phyloP scores from a whole-genome alignment of 2,888 invertebrate genomes.

The Formica aserva region DNA sequence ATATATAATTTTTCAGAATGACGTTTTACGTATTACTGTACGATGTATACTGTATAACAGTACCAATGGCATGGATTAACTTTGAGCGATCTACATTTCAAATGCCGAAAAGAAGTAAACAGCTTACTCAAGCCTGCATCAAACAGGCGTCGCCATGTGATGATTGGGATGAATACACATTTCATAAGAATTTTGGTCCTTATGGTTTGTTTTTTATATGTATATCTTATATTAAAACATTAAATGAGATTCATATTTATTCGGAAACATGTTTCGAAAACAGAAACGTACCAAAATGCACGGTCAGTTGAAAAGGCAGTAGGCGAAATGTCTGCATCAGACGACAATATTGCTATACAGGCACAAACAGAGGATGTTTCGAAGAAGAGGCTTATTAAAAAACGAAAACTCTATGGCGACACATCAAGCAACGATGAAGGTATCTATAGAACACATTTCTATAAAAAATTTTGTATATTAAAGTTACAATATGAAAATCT shows the following conservation, averaged over 20 bases:
- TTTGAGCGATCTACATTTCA: neutral
- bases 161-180: neutral
- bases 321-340: neutral
- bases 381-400: neutral
- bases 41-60: slow-evolving; percentile 1
- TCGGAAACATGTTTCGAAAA: neutral
- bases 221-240: neutral
- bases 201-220: slow-evolving; percentile 4
- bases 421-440: neutral
- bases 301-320: neutral
- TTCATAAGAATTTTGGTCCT: neutral
- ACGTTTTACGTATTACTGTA: neutral
- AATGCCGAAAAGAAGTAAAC: neutral
- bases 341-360: neutral
- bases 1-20: neutral
- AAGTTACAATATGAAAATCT: neutral
- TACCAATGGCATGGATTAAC: neutral
- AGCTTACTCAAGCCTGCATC: neutral
- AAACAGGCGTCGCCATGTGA: neutral
- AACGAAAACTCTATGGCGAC: neutral
- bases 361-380: neutral
- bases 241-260: neutral
- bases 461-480: neutral
- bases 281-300: neutral
- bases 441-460: neutral